Base-by-base conservation (phyloP, 2,113 vertebrate species). In the Crotalus tigris region DNA sequence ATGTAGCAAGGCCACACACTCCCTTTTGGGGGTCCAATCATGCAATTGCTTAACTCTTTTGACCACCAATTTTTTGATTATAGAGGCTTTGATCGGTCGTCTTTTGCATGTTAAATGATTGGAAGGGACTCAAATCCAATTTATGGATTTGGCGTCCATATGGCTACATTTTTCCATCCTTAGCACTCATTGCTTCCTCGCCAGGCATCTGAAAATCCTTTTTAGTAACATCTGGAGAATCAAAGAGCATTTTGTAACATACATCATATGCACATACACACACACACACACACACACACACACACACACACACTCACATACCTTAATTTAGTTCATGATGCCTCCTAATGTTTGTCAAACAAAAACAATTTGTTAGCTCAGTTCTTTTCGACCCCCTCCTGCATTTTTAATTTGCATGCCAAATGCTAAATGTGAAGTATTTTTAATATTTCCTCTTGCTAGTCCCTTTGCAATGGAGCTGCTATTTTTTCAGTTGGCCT, bases 401-500 rank as follows among this genome's bases (percentile, higher is more conserved):
- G 4, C 21, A 58, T 33, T 26, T 87, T 3, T 75, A 87, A 0
- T 23, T 4, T 94, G 33, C 8, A 11, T 95, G 64, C 7, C 46
- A 87, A 81, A 54, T 46, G 58, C 12, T 49, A 46, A 93, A 91
- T 81, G 24, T 92, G 91, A 57, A 53, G 23, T 94, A 53, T 64
- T 96, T 96, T 90, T 94, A 91, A 94, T 33, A 69, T 49, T 91
- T n/a, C 33, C 23, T 93, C 92, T 94, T 95, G 90, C 93, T 0
- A 0, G n/a, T 88, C 89, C 94, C 94, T 94, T 91, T 93, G 92
- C 88, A 91, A 13, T 4, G 0, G 54, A 93, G 90, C 89, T 94
- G 91, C 90, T 92, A 2, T 95, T 96, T 96, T 95, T 90, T 95
- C 94, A 94, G 92, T 61, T 90, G 39, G 61, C 64, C 91, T 94